Evolutionary conservation across 2,888 invertebrate genomes (phyloP), one percentile per base, ranked within the genome.

Genomic region (Neuroscelio doddi): DNA sequence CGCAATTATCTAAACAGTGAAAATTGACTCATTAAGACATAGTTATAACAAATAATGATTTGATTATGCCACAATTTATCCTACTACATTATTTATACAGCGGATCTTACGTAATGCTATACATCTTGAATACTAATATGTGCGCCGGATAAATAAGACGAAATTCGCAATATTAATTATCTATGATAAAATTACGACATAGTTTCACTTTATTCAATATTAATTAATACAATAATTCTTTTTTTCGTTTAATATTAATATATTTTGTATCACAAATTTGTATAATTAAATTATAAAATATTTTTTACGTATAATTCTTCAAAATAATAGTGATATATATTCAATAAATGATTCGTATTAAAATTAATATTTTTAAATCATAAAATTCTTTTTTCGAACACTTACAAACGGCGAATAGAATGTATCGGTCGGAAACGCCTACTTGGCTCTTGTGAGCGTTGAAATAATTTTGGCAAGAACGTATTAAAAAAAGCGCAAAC

Each of bases 391-490:
- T 16, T 36, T 10, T n/a, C n/a, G n/a, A n/a, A n/a, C n/a, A n/a
- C n/a, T n/a, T n/a, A n/a, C n/a, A n/a, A n/a, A n/a, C n/a, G n/a
- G 21, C 3, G 5, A 21, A 5, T 5, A 12, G 16, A 7, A 17
- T 16, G 16, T 16, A 16, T 38, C 10, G 16, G 38, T 15, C 17
- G 5, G 26, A 41, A 10, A 26, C 38, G 17, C n/a, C n/a, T 38
- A 38, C 38, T 38, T 8, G 21, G 36, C 15, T 7, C 12, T 36
- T 21, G 21, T 5, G 10, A n/a, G 29, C 3, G 24, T 12, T 5
- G 49, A 45, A 57, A 64, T 45, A 64, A 64, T 52, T 57, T 57
- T 53, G 64, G 57, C 57, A 57, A 32, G 47, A 8, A 36, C 44
- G 45, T 52, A 24, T 24, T 24, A 41, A 41, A 41, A n/a, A 41